Evolutionary conservation across 2,797 vertebrate species (phyloP).

Genomic region (Halcyon badia): DNA sequence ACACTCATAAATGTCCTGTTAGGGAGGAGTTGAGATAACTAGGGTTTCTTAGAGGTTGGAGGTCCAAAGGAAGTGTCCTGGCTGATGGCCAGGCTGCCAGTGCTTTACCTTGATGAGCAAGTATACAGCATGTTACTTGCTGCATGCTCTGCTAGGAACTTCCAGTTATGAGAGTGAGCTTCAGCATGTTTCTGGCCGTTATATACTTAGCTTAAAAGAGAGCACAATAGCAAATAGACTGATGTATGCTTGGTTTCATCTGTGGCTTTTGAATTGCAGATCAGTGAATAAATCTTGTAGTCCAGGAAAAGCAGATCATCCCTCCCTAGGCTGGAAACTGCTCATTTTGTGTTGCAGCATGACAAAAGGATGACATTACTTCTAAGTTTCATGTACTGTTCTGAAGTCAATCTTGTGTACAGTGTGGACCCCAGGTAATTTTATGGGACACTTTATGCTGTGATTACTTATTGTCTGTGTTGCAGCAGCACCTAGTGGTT

Average conservation of each 20-base stretch:
- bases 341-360: not conserved
- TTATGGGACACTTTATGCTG: not conserved
- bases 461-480: constrained; percentile 34
- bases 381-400: not conserved
- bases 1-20: not conserved
- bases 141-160: not conserved
- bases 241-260: not conserved
- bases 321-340: not conserved
- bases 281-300: not conserved
- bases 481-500: constrained; percentile 73
- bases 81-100: not conserved
- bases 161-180: not conserved
- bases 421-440: not conserved
- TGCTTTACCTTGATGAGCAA: not conserved
- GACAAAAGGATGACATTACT: not conserved
- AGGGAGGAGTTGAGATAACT: not conserved
- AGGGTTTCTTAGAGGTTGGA: not conserved
- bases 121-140: not conserved
- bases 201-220: not conserved
- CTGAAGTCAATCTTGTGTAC: not conserved
- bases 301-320: not conserved
- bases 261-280: not conserved
- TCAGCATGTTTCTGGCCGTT: not conserved
- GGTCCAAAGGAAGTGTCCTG: not conserved
- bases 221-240: not conserved